Evolutionary conservation across 1,140 invertebrate species (phyloP).

Genomic region (Drosophila baimaii): DNA sequence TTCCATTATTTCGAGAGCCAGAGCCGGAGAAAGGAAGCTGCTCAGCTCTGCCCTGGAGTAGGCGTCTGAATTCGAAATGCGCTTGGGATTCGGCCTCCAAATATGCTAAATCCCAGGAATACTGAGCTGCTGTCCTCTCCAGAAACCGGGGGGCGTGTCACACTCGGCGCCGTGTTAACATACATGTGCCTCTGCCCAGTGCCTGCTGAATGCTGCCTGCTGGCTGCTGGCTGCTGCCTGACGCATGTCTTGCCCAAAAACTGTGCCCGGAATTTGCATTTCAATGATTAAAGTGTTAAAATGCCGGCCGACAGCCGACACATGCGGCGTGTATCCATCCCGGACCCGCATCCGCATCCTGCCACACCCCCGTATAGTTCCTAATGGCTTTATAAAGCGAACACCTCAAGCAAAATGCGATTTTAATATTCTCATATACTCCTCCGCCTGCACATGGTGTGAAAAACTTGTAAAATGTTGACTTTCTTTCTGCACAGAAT

Average conservation of each 20-base stretch:
- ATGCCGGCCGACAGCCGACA: constrained; percentile 31
- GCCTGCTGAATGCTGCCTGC: constrained; percentile 14
- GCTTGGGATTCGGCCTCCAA: constrained; percentile 27
- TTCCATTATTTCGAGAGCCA: constrained; percentile 27
- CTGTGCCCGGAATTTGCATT: constrained; percentile 65
- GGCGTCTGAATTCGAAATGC: constrained; percentile 64
- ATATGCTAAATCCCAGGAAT: constrained; percentile 69
- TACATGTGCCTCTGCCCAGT: constrained; percentile 17
- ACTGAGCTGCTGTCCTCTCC: constrained; percentile 26
- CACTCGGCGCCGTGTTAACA: constrained; percentile 38
- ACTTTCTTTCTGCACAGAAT: constrained; percentile 8
- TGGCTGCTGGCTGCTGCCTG: constrained; percentile 13
- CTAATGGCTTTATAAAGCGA: constrained; percentile 55
- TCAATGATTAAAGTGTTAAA: constrained; percentile 77
- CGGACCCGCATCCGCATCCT: constrained; percentile 1
- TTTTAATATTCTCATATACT: constrained; percentile 41
- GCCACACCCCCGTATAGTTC: constrained; percentile 17
- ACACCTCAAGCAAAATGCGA: constrained; percentile 42
- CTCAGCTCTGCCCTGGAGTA: constrained; percentile 20
- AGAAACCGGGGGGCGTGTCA: constrained; percentile 28
- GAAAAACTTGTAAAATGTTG: constrained; percentile 28
- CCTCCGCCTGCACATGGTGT: constrained; percentile 23
- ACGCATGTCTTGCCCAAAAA: constrained; percentile 48
- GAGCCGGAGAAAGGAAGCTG: constrained; percentile 12
- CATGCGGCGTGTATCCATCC: constrained; percentile 18